Evolutionary conservation across 2,797 vertebrate genomes (phyloP), one percentile per base, ranked within the genome.

Genomic region (Anableps anableps): DNA sequence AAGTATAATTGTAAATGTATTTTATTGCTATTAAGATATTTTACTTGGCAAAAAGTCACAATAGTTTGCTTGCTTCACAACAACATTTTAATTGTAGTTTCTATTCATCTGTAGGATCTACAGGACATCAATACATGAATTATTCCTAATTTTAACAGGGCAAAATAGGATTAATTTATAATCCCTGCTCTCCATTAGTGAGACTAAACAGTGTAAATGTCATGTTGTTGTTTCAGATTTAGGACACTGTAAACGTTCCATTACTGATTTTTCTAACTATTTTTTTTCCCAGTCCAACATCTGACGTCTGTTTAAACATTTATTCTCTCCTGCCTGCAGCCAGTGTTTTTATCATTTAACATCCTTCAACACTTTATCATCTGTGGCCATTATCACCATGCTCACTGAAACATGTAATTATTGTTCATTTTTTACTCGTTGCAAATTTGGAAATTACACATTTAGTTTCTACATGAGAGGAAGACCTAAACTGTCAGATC

Each of bases 171-270:
- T 78, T 77, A 73, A 83, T 72, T 71, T 78, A 60, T 62, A 78
- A 87, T 85, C 77, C 58, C 62, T 89, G 79, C 74, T 73, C 70
- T 80, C 75, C 77, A 83, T 90, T 86, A 85, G 78, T 72, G 71
- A 74, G 60, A 80, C 74, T 0, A 72, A 88, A 82, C 62, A 80
- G n/a, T 73, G 72, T 82, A 62, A 81, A 78, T 84, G 71, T 43
- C 71, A 77, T 48, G 43, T 60, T 62, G 64, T 77, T 81, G 55
- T 80, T 7, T 2, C 75, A 78, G 77, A 72, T 82, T 82, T 79
- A 77, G 71, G 60, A 43, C 71, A 60, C 70, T 76, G 47, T 66
- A 88, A 90, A 84, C 77, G 19, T 55, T 85, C 79, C 74, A 85
- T 84, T 84, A 75, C 17, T 51, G 31, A 10, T 60, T 71, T 38